These are phyloP conservation scores for Clarias laeviceps DNA, from an alignment of 2,797 vertebrate species.

Conservation along the genomic window DNA sequence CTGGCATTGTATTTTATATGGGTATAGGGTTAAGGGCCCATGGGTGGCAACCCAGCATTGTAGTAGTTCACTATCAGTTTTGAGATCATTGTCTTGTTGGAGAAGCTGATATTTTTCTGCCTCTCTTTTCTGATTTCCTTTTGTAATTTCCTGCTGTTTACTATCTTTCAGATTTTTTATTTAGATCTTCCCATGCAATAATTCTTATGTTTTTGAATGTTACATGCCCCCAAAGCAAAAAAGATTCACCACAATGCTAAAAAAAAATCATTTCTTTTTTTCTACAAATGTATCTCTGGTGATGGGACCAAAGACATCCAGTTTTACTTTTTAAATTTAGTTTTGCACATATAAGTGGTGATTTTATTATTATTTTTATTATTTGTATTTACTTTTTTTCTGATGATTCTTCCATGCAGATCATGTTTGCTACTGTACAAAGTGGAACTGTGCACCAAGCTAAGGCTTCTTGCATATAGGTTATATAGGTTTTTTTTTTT, in stretches of 20 bases:
- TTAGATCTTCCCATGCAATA: not conserved
- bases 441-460: not conserved
- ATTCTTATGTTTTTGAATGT: not conserved
- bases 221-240: not conserved
- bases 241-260: not conserved
- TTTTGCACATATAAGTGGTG: not conserved
- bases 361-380: not conserved
- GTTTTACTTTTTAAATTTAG: not conserved
- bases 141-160: not conserved
- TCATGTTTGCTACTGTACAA: not conserved
- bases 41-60: not conserved
- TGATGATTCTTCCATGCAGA: not conserved
- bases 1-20: too few species aligned
- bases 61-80: not conserved
- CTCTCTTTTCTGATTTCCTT: not conserved
- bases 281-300: not conserved
- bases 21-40: too few species aligned
- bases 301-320: not conserved
- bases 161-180: too few species aligned
- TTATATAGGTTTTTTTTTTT: not conserved
- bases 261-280: not conserved
- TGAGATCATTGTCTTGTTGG: not conserved
- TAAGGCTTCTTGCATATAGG: not conserved
- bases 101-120: not conserved
- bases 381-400: not conserved